A percentile compares a stretch with the other conserved stretches of the same genome.
Conservation (phyloP, 2,888 invertebrate genomes). For the Epsilonema sp. region DNA sequence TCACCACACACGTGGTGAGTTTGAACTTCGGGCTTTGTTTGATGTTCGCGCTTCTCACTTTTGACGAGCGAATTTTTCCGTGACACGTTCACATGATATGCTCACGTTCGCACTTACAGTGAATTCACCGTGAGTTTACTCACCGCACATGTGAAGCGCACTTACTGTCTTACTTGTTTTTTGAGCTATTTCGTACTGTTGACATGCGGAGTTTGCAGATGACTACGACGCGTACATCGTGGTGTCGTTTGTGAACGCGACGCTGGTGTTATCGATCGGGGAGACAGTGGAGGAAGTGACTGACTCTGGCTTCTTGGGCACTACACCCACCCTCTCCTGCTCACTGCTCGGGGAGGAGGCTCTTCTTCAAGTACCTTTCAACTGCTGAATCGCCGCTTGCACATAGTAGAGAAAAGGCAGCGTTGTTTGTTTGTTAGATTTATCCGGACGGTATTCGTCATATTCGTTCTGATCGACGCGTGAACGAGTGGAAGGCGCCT, state of each 20-base stretch:
- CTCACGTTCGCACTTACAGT: no score
- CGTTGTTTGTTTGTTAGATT: no score
- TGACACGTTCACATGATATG: no score
- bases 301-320: conserved; percentile 94
- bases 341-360: conserved; percentile 93
- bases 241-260: conserved; percentile 95
- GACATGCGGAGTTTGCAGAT: conserved; percentile 42
- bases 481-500: conserved; percentile 97
- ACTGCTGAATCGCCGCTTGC: neutral
- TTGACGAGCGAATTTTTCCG: no score
- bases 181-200: neutral
- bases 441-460: conserved; percentile 97
- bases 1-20: no score
- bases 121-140: no score
- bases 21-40: neutral
- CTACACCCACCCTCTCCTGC: conserved; percentile 93
- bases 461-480: conserved; percentile 87
- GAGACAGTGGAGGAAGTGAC: conserved; percentile 99
- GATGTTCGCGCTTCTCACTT: conserved; percentile 14
- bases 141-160: no score
- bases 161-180: conserved; percentile 12
- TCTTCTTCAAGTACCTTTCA: conserved; percentile 56
- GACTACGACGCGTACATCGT: conserved; percentile 98
- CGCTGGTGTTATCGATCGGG: conserved; percentile 91
- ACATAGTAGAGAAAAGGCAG: no score